Evolutionary conservation across 2,113 vertebrate species (phyloP).

Genomic region (Nannospalax galili): DNA sequence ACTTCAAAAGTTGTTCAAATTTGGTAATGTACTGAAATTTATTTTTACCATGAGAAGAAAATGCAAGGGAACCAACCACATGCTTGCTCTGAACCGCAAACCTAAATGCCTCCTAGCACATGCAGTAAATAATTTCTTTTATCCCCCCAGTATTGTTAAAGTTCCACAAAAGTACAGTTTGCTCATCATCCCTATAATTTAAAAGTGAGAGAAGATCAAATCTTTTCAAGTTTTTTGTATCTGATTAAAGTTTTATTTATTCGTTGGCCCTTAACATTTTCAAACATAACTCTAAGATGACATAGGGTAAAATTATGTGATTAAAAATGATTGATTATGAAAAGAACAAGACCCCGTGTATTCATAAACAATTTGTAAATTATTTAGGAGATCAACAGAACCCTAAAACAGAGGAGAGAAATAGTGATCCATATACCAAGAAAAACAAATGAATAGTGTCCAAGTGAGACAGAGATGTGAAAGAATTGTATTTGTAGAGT

Average conservation of each 20-base stretch:
- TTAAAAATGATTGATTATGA: not conserved
- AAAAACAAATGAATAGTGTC: not conserved
- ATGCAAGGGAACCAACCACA: not conserved
- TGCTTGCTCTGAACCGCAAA: not conserved
- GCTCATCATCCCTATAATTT: not conserved
- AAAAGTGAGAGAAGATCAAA: not conserved
- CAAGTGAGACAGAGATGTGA: not conserved
- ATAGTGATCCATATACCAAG: not conserved
- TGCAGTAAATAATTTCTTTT: too few species aligned
- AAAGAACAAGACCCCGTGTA: not conserved
- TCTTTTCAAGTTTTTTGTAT: conserved; percentile 4
- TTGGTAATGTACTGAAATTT: too few species aligned
- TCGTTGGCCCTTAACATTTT: conserved; percentile 35
- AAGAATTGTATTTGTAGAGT: not conserved
- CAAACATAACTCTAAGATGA: conserved; percentile 30
- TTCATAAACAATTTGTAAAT: not conserved
- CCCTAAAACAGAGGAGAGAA: not conserved
- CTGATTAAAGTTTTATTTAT: conserved; percentile 34
- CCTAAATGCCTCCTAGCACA: not conserved
- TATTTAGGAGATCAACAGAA: not conserved
- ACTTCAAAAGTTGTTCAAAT: conserved; percentile 47
- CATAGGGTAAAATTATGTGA: not conserved
- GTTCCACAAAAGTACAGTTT: not conserved
- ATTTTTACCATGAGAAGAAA: conserved; percentile 55
- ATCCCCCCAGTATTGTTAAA: not conserved